Percentiles rank a stretch among this genome's conserved stretches.
Conservation (phyloP, 2,113 vertebrate genomes). For the Pyrgilauda ruficollis region DNA sequence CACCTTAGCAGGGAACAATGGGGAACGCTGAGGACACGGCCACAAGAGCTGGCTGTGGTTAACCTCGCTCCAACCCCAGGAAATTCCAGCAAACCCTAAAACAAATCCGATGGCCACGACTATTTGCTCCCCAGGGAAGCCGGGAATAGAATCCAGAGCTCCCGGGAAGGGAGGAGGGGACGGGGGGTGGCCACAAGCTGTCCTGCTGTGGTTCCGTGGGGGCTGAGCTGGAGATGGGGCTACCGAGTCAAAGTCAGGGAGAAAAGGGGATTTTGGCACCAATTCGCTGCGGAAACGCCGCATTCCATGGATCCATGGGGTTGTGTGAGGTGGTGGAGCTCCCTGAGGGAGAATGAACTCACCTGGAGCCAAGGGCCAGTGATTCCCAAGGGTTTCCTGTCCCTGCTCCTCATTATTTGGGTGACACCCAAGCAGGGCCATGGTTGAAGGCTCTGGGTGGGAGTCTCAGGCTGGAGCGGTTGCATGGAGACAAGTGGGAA, state of each 20-base stretch:
- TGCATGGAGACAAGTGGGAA: neutral
- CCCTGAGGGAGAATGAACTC: neutral
- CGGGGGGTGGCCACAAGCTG: neutral
- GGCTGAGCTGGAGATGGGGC: neutral
- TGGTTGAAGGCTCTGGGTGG: accelerated
- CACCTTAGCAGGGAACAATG: constrained; percentile 37
- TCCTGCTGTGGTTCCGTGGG: constrained; percentile 8
- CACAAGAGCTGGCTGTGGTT: constrained; percentile 52
- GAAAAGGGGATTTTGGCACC: neutral
- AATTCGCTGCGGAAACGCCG: accelerated
- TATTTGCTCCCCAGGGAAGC: constrained; percentile 43
- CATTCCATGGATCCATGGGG: accelerated
- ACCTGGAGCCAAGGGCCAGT: neutral
- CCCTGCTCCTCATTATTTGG: accelerated
- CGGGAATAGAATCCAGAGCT: constrained; percentile 36
- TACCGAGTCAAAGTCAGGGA: neutral
- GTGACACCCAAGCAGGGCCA: neutral
- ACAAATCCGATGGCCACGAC: constrained; percentile 46
- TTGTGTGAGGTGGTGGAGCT: neutral
- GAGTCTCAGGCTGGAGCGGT: neutral
- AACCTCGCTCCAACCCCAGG: constrained; percentile 59
- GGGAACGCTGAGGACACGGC: constrained; percentile 16
- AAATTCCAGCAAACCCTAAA: constrained; percentile 64
- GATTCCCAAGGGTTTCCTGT: neutral
- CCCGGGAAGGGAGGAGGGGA: constrained; percentile 25